A percentile compares a stretch with the other conserved stretches of the same genome.
These are phyloP conservation scores for Eupithecia subfuscata DNA, from an alignment of 2,888 invertebrate genomes.

Conservation along the genomic window DNA sequence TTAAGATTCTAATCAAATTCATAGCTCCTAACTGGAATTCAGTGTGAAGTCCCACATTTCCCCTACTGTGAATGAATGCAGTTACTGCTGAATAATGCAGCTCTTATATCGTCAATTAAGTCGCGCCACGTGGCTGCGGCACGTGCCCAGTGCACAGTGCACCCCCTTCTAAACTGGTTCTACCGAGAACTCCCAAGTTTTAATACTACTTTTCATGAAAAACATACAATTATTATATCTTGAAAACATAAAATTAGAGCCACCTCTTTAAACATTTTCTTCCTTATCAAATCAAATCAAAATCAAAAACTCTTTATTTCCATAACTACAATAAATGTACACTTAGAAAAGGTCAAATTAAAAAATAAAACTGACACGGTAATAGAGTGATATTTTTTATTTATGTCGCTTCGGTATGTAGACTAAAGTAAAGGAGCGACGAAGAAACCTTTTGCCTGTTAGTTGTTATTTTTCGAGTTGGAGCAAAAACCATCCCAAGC, in stretches of 20 bases:
- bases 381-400: no score
- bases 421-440: no score
- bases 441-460: no score
- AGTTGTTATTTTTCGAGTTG: no score
- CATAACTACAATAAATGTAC: no score
- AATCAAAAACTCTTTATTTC: no score
- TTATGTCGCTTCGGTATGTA: no score
- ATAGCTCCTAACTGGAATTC: conserved; percentile 4
- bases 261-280: not conserved
- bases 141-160: conserved; percentile 11
- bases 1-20: not conserved
- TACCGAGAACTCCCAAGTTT: not conserved
- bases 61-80: conserved; percentile 16
- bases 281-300: not conserved
- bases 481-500: no score
- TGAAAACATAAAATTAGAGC: not conserved
- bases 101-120: conserved; percentile 28
- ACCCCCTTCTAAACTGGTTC: not conserved
- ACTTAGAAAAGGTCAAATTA: no score
- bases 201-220: not conserved
- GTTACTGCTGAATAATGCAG: conserved; percentile 30
- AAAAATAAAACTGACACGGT: no score
- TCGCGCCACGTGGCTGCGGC: conserved; percentile 20
- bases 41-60: conserved; percentile 8
- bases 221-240: not conserved